Percentiles rank a stretch among this genome's conserved stretches.
These are phyloP conservation scores for Cerastoderma edule DNA, from an alignment of 2,888 invertebrate genomes.

Conservation along the genomic window DNA sequence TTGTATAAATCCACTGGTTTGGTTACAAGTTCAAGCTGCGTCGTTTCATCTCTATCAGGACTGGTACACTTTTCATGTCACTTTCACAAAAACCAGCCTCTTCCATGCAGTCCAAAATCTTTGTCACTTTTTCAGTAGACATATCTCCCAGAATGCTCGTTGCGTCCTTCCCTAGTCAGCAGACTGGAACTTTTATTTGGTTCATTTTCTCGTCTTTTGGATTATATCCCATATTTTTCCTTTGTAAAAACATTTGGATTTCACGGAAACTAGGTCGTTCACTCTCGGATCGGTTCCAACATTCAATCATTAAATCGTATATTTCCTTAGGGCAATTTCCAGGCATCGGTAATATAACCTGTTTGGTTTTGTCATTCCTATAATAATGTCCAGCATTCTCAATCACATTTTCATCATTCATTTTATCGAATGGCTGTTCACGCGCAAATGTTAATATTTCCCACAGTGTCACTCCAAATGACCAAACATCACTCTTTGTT, in stretches of 20 bases:
- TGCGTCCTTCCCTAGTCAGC: constrained; percentile 62
- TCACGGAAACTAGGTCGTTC: constrained; percentile 94
- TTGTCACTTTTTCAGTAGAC: constrained; percentile 47
- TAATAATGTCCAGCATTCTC: constrained; percentile 92
- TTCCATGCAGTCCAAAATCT: constrained; percentile 42
- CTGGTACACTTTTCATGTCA: constrained; percentile 36
- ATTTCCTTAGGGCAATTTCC: constrained; percentile 93
- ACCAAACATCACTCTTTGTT: constrained; percentile 94
- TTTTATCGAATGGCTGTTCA: constrained; percentile 90
- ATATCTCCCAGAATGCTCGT: constrained; percentile 38
- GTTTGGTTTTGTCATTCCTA: constrained; percentile 88
- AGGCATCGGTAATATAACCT: constrained; percentile 88
- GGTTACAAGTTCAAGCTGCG: constrained; percentile 30
- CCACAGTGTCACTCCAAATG: constrained; percentile 95
- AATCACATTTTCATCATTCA: constrained; percentile 92
- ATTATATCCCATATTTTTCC: constrained; percentile 84
- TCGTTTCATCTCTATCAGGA: constrained; percentile 40
- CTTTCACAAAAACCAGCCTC: constrained; percentile 31
- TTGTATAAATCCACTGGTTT: too few relatives aligned
- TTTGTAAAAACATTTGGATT: constrained; percentile 92
- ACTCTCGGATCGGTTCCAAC: constrained; percentile 92
- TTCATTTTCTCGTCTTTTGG: constrained; percentile 81
- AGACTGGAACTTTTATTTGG: constrained; percentile 78
- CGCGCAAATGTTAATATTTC: constrained; percentile 92
- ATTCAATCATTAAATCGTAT: constrained; percentile 95